Conservation (phyloP, 2,797 vertebrate species). For the Hypotaenidia philippensis region DNA sequence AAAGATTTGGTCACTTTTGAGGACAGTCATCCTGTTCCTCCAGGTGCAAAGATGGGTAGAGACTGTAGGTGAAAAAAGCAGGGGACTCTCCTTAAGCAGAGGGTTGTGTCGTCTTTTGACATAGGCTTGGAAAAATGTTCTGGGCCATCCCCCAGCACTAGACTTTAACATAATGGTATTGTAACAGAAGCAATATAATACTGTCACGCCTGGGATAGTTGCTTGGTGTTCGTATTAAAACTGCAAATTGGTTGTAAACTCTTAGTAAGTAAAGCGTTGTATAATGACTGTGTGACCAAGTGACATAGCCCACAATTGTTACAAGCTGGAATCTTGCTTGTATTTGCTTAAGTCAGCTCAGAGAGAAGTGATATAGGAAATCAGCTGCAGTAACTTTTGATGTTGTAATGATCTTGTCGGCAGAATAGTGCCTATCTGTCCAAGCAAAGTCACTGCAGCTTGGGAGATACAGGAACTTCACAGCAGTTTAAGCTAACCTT, state of each 20-base stretch:
- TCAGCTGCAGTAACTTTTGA: background rate
- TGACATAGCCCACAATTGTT: background rate
- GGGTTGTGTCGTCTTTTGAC: background rate
- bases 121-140: background rate
- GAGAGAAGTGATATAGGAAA: background rate
- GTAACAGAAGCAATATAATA: background rate
- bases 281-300: background rate
- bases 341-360: background rate
- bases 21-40: background rate
- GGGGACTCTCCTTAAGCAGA: background rate
- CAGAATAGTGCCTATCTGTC: fast-evolving
- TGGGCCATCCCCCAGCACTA: background rate
- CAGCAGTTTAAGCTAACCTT: background rate
- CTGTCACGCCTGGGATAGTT: background rate
- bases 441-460: background rate
- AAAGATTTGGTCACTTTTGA: background rate
- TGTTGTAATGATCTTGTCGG: background rate
- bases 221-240: background rate
- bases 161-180: background rate
- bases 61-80: background rate
- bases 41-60: background rate
- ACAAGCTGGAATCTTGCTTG: background rate
- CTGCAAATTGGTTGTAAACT: background rate
- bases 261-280: background rate
- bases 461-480: background rate